Percentiles rank a stretch among this genome's conserved stretches.
Conservation (phyloP, 2,113 vertebrate species). For the Poeciliopsis retropinna region DNA sequence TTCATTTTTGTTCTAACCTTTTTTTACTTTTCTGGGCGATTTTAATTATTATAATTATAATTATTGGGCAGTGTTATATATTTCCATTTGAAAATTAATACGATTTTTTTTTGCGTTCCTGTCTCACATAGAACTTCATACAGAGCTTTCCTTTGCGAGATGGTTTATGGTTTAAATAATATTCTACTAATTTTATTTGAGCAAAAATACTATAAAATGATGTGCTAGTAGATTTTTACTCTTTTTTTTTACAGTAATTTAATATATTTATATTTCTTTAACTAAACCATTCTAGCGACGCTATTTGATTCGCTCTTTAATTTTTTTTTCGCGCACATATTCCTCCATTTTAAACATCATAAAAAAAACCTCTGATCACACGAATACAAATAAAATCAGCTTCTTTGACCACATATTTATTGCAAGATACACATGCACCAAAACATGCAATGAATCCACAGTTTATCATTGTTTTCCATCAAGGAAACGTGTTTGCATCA, state of each 20-base stretch:
- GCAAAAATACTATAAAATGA: too few relatives aligned
- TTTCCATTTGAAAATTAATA: background rate
- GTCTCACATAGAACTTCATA: background rate
- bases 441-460: slow-evolving; percentile 89
- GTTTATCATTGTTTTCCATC: slow-evolving; percentile 66
- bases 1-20: too few relatives aligned
- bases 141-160: background rate
- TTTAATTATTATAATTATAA: background rate
- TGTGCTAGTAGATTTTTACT: background rate
- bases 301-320: background rate
- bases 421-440: slow-evolving; percentile 97
- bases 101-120: background rate
- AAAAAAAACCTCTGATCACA: background rate
- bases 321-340: background rate
- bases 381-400: slow-evolving; percentile 18
- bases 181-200: too few relatives aligned
- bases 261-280: background rate
- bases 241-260: background rate
- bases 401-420: slow-evolving; percentile 86
- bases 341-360: background rate
- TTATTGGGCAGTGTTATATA: background rate
- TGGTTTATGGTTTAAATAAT: background rate
- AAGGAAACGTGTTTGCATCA: slow-evolving; percentile 63
- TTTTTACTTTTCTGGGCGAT: background rate
- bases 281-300: background rate